Evolutionary conservation across 2,797 vertebrate genomes (phyloP).

Genomic region (Ctenopoma multispine): DNA sequence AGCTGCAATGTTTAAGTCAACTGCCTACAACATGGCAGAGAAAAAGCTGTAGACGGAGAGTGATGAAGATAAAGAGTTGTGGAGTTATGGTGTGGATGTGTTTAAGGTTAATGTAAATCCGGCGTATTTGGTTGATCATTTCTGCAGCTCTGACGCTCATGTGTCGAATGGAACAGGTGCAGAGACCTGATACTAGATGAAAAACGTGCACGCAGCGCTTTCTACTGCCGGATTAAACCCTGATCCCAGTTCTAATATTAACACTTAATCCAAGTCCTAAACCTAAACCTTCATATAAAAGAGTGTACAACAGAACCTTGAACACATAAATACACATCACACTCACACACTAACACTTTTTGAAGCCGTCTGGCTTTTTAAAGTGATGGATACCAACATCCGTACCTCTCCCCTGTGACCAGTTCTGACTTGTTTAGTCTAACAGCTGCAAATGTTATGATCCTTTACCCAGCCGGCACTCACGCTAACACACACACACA

Average conservation of each 20-base stretch:
- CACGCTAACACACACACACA: slow-evolving; percentile 10
- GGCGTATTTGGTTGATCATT: neutral
- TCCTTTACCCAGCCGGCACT: neutral
- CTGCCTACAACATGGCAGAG: neutral
- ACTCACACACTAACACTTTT: neutral
- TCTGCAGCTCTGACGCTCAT: neutral
- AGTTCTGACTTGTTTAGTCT: slow-evolving; percentile 27
- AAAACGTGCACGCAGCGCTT: neutral
- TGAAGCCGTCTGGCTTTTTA: slow-evolving; percentile 9
- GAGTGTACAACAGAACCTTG: neutral
- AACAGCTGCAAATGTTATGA: slow-evolving; percentile 42
- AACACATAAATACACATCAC: neutral
- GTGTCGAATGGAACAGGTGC: slow-evolving; percentile 1
- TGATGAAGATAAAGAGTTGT: neutral
- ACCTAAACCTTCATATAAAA: neutral
- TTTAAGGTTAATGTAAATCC: neutral
- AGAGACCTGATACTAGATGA: neutral
- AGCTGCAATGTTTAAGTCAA: slow-evolving; percentile 19
- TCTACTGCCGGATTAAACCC: neutral
- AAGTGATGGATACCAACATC: slow-evolving; percentile 35
- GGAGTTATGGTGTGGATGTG: neutral
- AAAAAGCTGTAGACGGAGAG: neutral
- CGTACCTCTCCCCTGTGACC: slow-evolving; percentile 2
- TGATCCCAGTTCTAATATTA: neutral
- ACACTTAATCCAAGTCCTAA: neutral